A percentile compares a stretch with the other conserved stretches of the same genome.
phyloP scores from a whole-genome alignment of 2,888 invertebrate genomes.

The Limnephilus auricula region DNA sequence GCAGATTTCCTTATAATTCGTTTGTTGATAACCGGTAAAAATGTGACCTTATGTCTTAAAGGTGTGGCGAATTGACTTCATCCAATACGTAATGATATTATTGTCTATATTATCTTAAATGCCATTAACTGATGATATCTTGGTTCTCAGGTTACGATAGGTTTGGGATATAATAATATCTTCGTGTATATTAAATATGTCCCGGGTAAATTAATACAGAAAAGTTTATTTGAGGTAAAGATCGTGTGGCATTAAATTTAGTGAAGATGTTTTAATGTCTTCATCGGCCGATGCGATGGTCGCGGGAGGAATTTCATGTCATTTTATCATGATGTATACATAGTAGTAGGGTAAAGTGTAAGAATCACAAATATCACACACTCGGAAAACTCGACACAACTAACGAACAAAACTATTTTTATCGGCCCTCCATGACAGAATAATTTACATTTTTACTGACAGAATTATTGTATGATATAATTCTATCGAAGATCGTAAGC shows the following conservation, averaged over 20 bases:
- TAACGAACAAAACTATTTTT: not conserved
- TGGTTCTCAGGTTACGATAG: not conserved
- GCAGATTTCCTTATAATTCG: not conserved
- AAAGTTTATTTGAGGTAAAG: not conserved
- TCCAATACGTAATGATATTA: not conserved
- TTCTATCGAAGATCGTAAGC: too few relatives aligned
- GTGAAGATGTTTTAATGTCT: not conserved
- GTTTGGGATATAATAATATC: too few relatives aligned
- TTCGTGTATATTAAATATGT: too few relatives aligned
- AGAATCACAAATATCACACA: not conserved
- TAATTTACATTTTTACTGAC: not conserved
- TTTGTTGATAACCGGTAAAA: not conserved
- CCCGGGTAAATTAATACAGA: not conserved
- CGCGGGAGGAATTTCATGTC: too few relatives aligned
- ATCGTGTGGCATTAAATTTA: not conserved
- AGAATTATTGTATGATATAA: not conserved
- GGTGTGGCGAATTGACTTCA: slow-evolving; percentile 2
- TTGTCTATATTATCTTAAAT: not conserved
- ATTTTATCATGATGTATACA: too few relatives aligned
- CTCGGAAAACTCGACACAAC: not conserved
- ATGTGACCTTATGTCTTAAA: not conserved
- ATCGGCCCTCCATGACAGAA: not conserved
- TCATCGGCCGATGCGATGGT: not conserved
- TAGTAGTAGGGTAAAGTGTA: not conserved
- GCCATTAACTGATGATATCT: not conserved